phyloP scores from a whole-genome alignment of 1,140 invertebrate genomes.

The Diabrotica virgifera region DNA sequence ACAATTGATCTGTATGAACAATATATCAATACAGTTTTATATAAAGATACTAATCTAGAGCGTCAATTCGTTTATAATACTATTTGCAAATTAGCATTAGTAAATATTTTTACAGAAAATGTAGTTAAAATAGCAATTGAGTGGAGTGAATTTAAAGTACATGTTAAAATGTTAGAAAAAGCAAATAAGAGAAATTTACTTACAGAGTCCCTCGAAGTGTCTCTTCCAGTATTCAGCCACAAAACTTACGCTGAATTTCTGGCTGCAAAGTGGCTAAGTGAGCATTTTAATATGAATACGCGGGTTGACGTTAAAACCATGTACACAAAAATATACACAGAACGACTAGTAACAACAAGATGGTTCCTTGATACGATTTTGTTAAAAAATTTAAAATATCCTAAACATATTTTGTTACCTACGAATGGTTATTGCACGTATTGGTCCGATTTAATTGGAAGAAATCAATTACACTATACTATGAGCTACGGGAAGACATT shows the following conservation, averaged over 20 bases:
- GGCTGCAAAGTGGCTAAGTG: constrained; percentile 1
- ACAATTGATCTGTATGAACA: constrained; percentile 9
- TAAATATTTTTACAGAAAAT: background rate
- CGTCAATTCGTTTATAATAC: background rate
- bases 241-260: constrained; percentile 13
- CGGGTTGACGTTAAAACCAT: background rate
- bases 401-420: no score
- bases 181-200: background rate
- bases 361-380: background rate
- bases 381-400: background rate
- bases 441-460: background rate
- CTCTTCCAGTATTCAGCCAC: constrained; percentile 7
- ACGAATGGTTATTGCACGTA: no score
- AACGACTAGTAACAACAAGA: background rate
- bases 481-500: constrained; percentile 2
- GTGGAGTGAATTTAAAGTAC: background rate
- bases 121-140: background rate
- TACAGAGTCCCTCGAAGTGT: background rate
- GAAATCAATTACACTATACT: constrained; percentile 1
- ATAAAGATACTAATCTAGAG: background rate
- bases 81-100: constrained; percentile 7
- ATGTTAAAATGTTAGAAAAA: constrained; percentile 10
- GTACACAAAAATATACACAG: background rate
- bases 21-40: constrained; percentile 1
- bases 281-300: constrained; percentile 5